Evolutionary conservation across 2,888 invertebrate species (phyloP), one percentile per base, ranked within the genome.

Genomic region (Drepana falcataria): DNA sequence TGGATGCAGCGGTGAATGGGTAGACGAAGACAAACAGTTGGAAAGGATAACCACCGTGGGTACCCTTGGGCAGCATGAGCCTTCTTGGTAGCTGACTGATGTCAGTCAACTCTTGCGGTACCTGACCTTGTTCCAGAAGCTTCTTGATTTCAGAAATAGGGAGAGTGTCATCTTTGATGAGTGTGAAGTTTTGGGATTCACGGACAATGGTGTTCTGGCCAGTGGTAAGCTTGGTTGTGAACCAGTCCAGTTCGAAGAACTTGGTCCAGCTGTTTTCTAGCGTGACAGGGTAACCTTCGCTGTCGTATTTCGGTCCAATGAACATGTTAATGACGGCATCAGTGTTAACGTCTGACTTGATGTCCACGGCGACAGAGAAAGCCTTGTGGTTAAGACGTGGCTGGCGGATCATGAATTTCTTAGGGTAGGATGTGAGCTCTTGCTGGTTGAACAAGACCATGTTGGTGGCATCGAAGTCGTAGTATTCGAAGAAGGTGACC

Each of bases 21-120:
- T 92, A 92, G 35, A 93, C 91, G 52, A 94, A 91, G 56, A 93
- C 91, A 79, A 92, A 93, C 55, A 95, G 71, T 62, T 93, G 92
- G 87, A 92, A 92, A 49, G 91, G 90, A 81, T 92, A 88, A 48
- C 95, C 95, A 55, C 92, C 92, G 49, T 81, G 82, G 67, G 87
- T 92, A 69, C 95, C 95, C 75, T 92, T 95, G 47, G 96, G 96
- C 57, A 96, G 80, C 72, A 95, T 83, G 53, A 95, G 85, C 62
- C 95, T 93, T 58, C 93, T 91, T 2, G 96, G 96, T 85, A 94
- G 92, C 53, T 92, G 92, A 60, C 92, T 93, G 65, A 88, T 81
- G 60, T 91, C 87, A 55, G 86, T 86, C 78, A 91, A 90, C 62
- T 93, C 91, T 64, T 86, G 66, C 33, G 92, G 92, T 70, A 94